Evolutionary conservation across 2,797 vertebrate species (phyloP).

Genomic region (Neosalanx taihuensis): DNA sequence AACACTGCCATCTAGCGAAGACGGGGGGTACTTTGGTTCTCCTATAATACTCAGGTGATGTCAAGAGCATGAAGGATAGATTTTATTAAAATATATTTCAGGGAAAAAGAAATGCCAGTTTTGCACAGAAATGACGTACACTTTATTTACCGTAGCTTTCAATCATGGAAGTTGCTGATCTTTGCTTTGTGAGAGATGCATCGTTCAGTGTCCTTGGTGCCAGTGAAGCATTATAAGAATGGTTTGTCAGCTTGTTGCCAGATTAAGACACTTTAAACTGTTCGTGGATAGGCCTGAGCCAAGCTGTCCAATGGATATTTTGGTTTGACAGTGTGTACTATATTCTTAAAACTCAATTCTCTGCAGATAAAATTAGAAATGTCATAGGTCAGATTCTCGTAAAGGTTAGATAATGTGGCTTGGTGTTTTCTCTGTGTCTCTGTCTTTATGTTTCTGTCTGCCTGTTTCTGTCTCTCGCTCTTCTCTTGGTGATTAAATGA

Average conservation of each 20-base stretch:
- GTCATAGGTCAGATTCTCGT: no score
- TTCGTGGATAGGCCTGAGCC: no score
- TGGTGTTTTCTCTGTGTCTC: neutral
- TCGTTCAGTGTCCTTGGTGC: neutral
- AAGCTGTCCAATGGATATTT: no score
- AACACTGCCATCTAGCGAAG: neutral
- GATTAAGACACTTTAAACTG: no score
- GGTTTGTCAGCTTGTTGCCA: neutral
- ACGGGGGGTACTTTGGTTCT: neutral
- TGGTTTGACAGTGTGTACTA: no score
- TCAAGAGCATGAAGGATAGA: neutral
- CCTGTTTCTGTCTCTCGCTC: no score
- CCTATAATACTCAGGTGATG: no score
- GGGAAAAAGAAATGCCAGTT: neutral
- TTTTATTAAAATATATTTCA: neutral
- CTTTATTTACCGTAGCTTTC: neutral
- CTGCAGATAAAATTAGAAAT: no score
- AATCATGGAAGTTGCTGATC: neutral
- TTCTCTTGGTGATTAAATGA: neutral
- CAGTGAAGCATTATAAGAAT: neutral
- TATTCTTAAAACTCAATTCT: no score
- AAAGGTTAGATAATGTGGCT: no score
- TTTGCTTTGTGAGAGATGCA: neutral
- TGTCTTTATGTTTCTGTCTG: neutral
- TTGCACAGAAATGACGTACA: no score